Percentiles rank a stretch among this genome's conserved stretches.
Conservation (phyloP, 1,140 invertebrate genomes). For the Plectrocnemia conspersa region DNA sequence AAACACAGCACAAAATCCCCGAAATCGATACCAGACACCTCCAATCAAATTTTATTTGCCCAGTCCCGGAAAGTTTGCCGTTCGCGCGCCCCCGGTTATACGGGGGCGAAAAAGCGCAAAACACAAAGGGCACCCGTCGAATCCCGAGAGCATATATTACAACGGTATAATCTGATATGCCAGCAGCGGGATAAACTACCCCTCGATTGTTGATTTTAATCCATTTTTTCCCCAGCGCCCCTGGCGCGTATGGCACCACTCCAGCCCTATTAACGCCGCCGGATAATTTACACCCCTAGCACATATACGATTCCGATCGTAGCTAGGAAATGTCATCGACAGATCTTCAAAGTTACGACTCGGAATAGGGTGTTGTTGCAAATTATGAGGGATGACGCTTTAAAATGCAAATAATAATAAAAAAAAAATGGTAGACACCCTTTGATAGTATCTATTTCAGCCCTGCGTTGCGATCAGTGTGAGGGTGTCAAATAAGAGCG, state of each 20-base stretch:
- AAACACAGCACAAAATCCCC: no score
- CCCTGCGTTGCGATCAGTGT: no score
- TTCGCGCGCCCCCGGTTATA: no score
- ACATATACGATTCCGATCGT: slow-evolving; percentile 1
- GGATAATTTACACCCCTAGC: slow-evolving; percentile 17
- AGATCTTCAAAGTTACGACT: neutral
- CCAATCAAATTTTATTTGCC: no score
- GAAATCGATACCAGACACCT: no score
- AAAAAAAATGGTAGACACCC: slow-evolving; percentile 1
- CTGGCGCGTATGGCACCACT: neutral
- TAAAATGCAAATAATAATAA: no score
- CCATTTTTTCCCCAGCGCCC: slow-evolving; percentile 11
- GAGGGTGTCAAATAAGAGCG: no score
- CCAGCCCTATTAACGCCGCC: neutral
- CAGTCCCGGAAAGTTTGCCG: no score
- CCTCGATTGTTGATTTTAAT: slow-evolving; percentile 22
- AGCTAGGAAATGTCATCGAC: slow-evolving; percentile 4
- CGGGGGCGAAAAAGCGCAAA: neutral
- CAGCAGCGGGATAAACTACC: slow-evolving; percentile 10
- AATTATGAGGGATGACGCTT: slow-evolving; percentile 5
- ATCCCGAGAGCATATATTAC: slow-evolving; percentile 22
- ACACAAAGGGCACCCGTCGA: neutral
- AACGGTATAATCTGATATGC: slow-evolving; percentile 19
- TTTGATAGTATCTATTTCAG: no score
- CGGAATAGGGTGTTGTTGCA: no score